Evolutionary conservation across 2,797 vertebrate species (phyloP).

Genomic region (Eospalax fontanierii): DNA sequence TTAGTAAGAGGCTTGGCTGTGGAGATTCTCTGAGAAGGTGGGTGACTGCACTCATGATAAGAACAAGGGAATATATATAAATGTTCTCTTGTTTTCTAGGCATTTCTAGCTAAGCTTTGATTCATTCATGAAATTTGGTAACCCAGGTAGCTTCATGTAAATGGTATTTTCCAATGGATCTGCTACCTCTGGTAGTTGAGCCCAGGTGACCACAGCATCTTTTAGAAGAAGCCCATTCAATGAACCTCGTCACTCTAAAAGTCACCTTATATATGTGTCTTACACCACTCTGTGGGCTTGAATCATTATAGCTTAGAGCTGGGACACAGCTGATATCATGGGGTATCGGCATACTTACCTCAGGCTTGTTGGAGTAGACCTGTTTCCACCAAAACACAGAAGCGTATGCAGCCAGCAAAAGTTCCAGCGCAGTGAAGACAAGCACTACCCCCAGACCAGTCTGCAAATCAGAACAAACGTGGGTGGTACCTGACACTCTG

Average conservation of each 20-base stretch:
- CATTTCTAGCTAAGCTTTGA: background rate
- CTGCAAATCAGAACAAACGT: background rate
- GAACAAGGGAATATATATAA: background rate
- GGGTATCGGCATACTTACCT: constrained; percentile 31
- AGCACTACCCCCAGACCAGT: constrained; percentile 40
- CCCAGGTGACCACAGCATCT: background rate
- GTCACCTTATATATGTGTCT: background rate
- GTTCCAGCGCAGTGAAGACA: constrained; percentile 48
- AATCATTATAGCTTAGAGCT: background rate
- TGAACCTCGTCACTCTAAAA: background rate
- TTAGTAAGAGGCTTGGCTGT: background rate
- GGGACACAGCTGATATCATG: background rate
- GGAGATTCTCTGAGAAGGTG: background rate
- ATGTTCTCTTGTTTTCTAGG: background rate
- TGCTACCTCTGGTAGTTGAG: background rate
- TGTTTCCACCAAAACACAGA: constrained; percentile 68
- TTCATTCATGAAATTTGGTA: background rate
- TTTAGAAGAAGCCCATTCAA: background rate
- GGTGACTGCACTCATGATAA: background rate
- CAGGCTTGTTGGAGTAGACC: background rate
- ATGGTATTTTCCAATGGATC: background rate
- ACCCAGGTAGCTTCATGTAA: background rate
- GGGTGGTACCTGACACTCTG: background rate
- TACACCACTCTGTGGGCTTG: background rate
- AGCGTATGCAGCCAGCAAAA: background rate